Evolutionary conservation across 2,888 invertebrate species (phyloP), one percentile per base, ranked within the genome.

Genomic region (Rhorus exstirpatorius): DNA sequence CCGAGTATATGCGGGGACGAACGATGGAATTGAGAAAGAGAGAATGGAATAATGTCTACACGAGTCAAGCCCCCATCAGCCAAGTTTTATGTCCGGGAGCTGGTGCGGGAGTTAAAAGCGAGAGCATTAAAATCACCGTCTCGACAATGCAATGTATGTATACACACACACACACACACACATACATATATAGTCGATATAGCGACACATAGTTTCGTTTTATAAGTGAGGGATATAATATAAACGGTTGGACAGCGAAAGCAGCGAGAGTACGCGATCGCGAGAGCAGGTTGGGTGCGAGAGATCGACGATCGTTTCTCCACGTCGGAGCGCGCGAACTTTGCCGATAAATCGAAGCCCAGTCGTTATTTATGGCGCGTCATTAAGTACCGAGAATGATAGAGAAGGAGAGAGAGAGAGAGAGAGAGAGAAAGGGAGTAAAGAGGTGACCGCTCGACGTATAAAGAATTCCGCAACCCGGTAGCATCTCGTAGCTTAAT

Each of bases 401-500:
- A 68, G 76, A 65, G 46, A 49, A 46, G 68, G 65, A 60, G 63
- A 46, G 38, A 65, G 35, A 77, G 60, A 68, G 76, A 65, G 46
- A 49, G 53, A 72, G 65, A 60, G 63, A 46, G 38, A 63, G 60
- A 63, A 65, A 72, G 46, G 81, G 81, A 81, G 46, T 19, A 51
- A 74, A 35, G 78, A 79, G 70, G 70, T 75, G 75, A 70, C 70
- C 83, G 82, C 80, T 86, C 65, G 76, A 68, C 65, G 70, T 77
- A 71, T 65, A 72, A 81, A 82, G 84, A 82, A 81, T 80, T 85
- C 86, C 87, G 87, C 87, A 88, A 88, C 85, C 86, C 90, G 89
- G 92, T 91, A 91, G 91, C 92, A 87, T 89, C 87, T 83, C 87
- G 87, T n/a, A n/a, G 79, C 74, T 89, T 90, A 90, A 92, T 92